Base-by-base conservation (phyloP, 2,797 vertebrate genomes). In the Atherinosoma microstoma region DNA sequence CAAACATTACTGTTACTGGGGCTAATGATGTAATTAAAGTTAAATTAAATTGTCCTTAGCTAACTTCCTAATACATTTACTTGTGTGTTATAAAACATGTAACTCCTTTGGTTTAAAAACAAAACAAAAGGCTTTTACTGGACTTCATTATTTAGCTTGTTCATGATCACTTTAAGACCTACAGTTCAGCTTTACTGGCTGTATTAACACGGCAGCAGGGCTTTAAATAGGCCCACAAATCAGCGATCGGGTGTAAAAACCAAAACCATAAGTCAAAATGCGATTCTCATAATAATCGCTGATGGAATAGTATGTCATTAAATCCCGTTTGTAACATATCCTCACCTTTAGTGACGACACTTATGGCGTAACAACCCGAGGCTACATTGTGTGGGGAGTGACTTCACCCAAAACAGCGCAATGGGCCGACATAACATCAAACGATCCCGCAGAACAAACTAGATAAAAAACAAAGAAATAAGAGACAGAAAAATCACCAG, bases 291-390 rank as follows among this genome's bases (percentile, higher is more conserved):
- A 30, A 24, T 45, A 0, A 22, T 6, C 3, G 24, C 16, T 30
- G 11, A 16, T 0, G 3, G 15, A 0, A 8, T 18, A 2, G 18
- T 4, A 29, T 20, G 0, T 2, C 32, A 53, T 4, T 4, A 2
- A 13, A 8, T 20, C 12, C 16, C 0, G 22, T 54, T 58, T 38
- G 29, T 8, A 29, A 32, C 1, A 8, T 12, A 0, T 3, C 13
- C 83, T 84, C 80, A 93, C 89, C 91, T 88, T 74, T 63, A 58
- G 71, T 80, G 57, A 88, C 35, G 27, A 69, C 58, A 79, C 63
- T 51, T 42, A 24, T 73, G 32, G 64, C 65, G 72, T 22, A 70
- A 61, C 45, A 77, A 80, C 38, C 64, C 65, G 54, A 15, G 74
- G 72, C 80, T 87, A 70, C 89, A 87, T 89, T 61, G 64, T 75